Conservation (phyloP, 2,888 invertebrate species). For the Stenodema calcarata region DNA sequence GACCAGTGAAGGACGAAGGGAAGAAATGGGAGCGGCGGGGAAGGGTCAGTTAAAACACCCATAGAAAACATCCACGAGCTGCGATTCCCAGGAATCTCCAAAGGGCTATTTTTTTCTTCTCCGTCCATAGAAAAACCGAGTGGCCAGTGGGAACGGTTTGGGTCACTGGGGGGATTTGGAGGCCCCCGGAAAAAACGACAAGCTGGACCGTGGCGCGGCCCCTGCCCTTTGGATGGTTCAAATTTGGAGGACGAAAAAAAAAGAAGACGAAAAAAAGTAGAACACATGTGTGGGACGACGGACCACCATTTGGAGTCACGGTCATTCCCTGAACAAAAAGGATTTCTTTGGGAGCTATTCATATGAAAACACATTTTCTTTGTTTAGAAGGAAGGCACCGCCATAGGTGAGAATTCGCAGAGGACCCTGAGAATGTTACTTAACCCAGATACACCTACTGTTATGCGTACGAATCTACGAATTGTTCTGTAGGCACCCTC, state of each 20-base stretch:
- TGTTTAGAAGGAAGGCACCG: not conserved
- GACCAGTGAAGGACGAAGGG: not conserved
- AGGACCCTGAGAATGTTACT: not conserved
- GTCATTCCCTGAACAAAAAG: conserved; percentile 1
- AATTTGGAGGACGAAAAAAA: not conserved
- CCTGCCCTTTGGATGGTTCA: not conserved
- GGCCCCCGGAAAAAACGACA: not conserved
- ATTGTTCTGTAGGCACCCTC: too few species aligned
- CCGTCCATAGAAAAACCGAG: not conserved
- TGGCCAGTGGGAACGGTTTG: conserved; percentile 18
- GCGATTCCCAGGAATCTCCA: conserved; percentile 10
- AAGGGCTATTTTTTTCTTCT: conserved; percentile 3
- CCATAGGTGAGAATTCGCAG: not conserved
- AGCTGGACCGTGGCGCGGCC: not conserved
- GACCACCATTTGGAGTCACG: conserved; percentile 8
- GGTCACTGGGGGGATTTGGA: not conserved
- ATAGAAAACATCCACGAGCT: not conserved
- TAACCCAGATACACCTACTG: too few species aligned
- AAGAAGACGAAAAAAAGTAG: not conserved
- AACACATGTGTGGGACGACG: conserved; percentile 8
- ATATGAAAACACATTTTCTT: not conserved
- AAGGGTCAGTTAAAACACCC: not conserved
- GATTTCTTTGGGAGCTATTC: not conserved
- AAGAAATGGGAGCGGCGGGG: not conserved
- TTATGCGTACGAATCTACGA: too few species aligned